A percentile compares a stretch with the other conserved stretches of the same genome.
phyloP scores from a whole-genome alignment of 2,797 vertebrate species.

The Alauda arvensis region DNA sequence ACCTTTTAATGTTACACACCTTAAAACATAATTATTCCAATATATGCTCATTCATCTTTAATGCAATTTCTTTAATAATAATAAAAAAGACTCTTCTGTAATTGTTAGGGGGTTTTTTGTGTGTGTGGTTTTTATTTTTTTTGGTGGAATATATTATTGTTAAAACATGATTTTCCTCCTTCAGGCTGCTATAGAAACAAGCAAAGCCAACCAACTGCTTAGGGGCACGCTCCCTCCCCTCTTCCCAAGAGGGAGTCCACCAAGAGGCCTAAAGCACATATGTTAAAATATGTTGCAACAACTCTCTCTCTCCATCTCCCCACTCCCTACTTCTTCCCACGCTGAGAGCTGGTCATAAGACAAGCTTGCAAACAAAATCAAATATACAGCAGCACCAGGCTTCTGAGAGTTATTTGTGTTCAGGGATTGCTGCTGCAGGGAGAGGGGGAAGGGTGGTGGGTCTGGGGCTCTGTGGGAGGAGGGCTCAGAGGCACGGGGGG shows the following conservation, averaged over 20 bases:
- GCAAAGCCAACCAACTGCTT: slow-evolving; percentile 64
- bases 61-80: slow-evolving; percentile 75
- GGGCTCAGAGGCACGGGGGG: slow-evolving; percentile 13
- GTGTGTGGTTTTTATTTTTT: not conserved
- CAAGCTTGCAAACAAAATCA: slow-evolving; percentile 68
- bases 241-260: slow-evolving; percentile 47
- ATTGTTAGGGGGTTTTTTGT: slow-evolving; percentile 58
- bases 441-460: slow-evolving; percentile 8
- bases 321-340: slow-evolving; percentile 49
- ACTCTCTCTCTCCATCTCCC: slow-evolving; percentile 32
- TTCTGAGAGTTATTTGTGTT: slow-evolving; percentile 15
- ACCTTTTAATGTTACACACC: slow-evolving; percentile 76
- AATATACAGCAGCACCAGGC: slow-evolving; percentile 50
- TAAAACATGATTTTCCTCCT: slow-evolving; percentile 61
- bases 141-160: slow-evolving; percentile 60
- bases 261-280: slow-evolving; percentile 49
- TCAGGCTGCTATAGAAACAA: slow-evolving; percentile 70
- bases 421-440: not conserved
- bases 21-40: slow-evolving; percentile 78
- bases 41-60: slow-evolving; percentile 76
- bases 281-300: slow-evolving; percentile 47
- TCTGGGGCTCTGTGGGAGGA: not conserved
- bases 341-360: slow-evolving; percentile 64
- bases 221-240: slow-evolving; percentile 25
- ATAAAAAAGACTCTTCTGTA: slow-evolving; percentile 51